Evolutionary conservation across 2,888 invertebrate genomes (phyloP).

Genomic region (Exephanes ischioxanthus): DNA sequence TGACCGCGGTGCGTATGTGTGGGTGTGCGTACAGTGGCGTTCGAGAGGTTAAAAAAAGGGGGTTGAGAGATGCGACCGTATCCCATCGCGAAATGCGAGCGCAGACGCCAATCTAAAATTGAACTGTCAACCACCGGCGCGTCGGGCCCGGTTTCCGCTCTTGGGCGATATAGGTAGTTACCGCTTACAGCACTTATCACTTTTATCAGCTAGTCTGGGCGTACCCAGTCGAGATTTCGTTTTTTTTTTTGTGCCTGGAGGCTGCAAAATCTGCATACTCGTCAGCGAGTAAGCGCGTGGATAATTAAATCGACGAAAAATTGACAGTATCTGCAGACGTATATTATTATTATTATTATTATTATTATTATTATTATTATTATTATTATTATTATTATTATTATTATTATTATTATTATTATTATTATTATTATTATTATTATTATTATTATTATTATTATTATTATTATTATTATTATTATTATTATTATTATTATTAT

Average conservation of each 20-base stretch:
- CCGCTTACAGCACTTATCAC: conserved; percentile 54
- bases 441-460: too few relatives aligned
- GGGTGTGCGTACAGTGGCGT: conserved; percentile 25
- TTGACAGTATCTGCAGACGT: neutral
- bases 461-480: too few relatives aligned
- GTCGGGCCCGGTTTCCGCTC: conserved; percentile 62
- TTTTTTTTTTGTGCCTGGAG: conserved; percentile 11
- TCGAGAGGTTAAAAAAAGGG: conserved; percentile 23
- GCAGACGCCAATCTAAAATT: conserved; percentile 66
- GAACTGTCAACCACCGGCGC: conserved; percentile 64
- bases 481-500: too few relatives aligned
- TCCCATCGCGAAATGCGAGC: conserved; percentile 40
- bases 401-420: too few relatives aligned
- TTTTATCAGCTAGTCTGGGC: conserved; percentile 40
- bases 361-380: neutral
- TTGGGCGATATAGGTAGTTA: conserved; percentile 27
- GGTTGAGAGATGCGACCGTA: conserved; percentile 37
- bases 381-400: neutral
- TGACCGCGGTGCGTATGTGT: conserved; percentile 17
- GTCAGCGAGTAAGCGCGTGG: neutral
- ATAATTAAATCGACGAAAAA: neutral
- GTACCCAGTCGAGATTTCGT: neutral
- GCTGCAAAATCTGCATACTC: neutral
- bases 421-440: too few relatives aligned
- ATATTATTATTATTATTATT: neutral